Evolutionary conservation across 64 coral and sea anemone species (phyloP), one percentile per base, ranked within the genome.

Genomic region (Pocillopora verrucosa): DNA sequence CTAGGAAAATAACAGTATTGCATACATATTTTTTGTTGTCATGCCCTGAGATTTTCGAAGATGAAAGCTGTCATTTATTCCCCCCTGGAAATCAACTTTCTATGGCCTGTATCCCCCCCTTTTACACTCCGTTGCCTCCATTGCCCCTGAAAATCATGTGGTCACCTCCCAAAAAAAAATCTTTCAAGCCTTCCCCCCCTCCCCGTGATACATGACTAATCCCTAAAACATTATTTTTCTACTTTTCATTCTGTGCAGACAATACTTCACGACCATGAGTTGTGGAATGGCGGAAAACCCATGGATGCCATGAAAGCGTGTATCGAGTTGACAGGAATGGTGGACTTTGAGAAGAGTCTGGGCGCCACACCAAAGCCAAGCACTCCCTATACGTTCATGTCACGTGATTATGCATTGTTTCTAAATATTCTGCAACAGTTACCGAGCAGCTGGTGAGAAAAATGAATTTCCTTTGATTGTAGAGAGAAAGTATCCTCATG

Each of bases 361-460:
- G 87, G 34, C 11, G 19, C 60, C 17, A 34, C 59, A 17, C 60
- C 59, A 5, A 41, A 13, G 26, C 6, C 16, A 20, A 51, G 16
- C 0, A 30, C 19, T 15, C 56, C 76, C 22, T 56, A 36, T 30
- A 30, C 41, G 0, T 60, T 24, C 11, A 65, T 72, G 0, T 9
- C 11, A 61, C 69, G 79, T 62, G 94, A 96, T 51, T 88, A 75
- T n/a, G 88, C 91, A 6, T 83, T 96, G 80, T 96, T 96, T 78
- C 91, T 96, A 12, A 96, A 96, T 36, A 93, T 96, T 82, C 76
- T 96, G 78, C 94, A 90, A 69, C 94, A 93, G 70, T 73, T 96
- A 34, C 94, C 94, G 6, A 90, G 83, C 17, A 77, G 74, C 3
- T 86, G 94, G 91, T 93, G 57, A 87, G 82, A 74, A 15, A 36